These are phyloP conservation scores for Uloborus plumipes DNA, from an alignment of 2,888 invertebrate species.

Conservation along the genomic window DNA sequence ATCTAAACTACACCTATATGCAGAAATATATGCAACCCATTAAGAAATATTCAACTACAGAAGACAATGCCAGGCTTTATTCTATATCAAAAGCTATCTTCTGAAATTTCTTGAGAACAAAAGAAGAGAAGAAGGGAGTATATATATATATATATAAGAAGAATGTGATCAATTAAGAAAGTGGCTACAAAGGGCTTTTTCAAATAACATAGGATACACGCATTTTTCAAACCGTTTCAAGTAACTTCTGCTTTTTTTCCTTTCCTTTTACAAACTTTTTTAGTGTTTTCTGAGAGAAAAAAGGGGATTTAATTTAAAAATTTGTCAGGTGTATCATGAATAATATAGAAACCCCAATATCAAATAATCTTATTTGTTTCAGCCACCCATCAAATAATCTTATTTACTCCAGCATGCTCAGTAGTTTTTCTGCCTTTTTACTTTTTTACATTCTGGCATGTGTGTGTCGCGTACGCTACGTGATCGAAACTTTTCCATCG, in stretches of 20 bases:
- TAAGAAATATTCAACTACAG: no score
- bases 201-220: slow-evolving; percentile 41
- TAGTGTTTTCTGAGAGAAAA: slow-evolving; percentile 41
- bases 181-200: slow-evolving; percentile 29
- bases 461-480: slow-evolving; percentile 17
- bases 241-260: slow-evolving; percentile 20
- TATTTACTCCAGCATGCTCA: slow-evolving; percentile 27
- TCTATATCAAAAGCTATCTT: no score
- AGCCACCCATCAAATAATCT: slow-evolving; percentile 57
- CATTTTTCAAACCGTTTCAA: slow-evolving; percentile 37
- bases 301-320: slow-evolving; percentile 57
- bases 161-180: slow-evolving; percentile 41
- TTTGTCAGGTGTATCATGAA: slow-evolving; percentile 51
- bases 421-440: not conserved
- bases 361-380: slow-evolving; percentile 54
- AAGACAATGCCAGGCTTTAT: no score
- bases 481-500: slow-evolving; percentile 49
- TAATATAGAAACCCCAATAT: slow-evolving; percentile 46
- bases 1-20: no score
- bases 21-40: no score
- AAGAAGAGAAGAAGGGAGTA: no score
- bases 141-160: no score
- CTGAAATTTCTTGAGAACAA: no score
- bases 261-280: slow-evolving; percentile 14
- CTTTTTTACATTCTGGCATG: not conserved